Evolutionary conservation across 2,797 vertebrate species (phyloP), one percentile per base, ranked within the genome.

Genomic region (Stomatorhinus walkeri): DNA sequence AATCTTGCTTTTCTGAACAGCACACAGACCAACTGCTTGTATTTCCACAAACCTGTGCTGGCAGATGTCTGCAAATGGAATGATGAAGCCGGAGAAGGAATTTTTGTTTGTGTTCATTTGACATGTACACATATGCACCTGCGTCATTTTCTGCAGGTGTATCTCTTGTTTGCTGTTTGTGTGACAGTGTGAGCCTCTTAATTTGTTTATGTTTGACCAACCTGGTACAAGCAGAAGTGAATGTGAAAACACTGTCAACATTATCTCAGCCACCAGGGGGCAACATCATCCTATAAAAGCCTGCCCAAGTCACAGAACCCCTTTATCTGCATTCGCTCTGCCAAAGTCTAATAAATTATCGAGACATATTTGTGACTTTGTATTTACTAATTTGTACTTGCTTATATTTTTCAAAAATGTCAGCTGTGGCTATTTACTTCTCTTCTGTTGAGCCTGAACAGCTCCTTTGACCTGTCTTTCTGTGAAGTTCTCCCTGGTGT

Each of bases 261-360:
- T 85, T 14, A 81, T 36, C 90, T 9, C 88, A 3, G 90, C 89
- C 94, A 95, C 93, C 92, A 95, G 94, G 93, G 94, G 94, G 94
- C 94, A 95, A 94, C 91, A 85, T 90, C 64, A 91, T 94, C 92
- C 93, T 94, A 88, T 88, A 88, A 2, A 88, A 90, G 59, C 43
- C 4, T 22, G 9, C 59, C 51, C 0, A n/a, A 87, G 54, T 84
- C 68, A 85, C 19, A 9, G 81, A 88, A 36, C 86, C 59, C 79
- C 64, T 9, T 87, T 85, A 54, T 88, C 46, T 86, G 84, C 88
- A 43, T 32, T 76, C 49, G 54, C 61, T 83, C 76, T 88, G 16
- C 84, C 68, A 68, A 64, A 22, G 88, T 87, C 64, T 90, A 36
- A 92, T 89, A 90, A 91, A 88, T 89, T 91, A 93, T 90, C 68